phyloP scores from a whole-genome alignment of 2,113 vertebrate genomes.

The Tringa solitaria region DNA sequence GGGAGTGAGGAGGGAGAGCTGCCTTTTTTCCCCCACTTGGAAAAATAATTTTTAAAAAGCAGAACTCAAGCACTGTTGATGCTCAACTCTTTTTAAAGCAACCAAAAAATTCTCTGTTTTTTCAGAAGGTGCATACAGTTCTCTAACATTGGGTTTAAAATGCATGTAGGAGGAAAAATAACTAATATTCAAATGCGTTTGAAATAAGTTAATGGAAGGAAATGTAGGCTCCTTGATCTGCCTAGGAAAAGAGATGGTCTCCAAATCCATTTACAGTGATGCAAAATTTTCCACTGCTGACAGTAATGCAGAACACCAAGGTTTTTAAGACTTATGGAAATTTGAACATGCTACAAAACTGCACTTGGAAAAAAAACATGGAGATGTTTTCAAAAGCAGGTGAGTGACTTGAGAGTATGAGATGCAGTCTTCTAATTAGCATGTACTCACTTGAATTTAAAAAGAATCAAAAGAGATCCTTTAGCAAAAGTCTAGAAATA shows the following conservation, averaged over 20 bases:
- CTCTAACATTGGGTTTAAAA: background rate
- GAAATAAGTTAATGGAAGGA: background rate
- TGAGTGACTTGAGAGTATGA: background rate
- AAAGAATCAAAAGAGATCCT: background rate
- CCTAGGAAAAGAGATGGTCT: background rate
- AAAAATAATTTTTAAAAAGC: no score
- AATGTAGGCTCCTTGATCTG: background rate
- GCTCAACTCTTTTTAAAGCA: background rate
- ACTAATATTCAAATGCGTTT: background rate
- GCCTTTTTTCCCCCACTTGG: background rate
- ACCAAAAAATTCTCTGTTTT: fast-evolving
- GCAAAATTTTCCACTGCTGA: background rate
- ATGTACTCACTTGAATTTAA: background rate
- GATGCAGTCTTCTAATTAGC: background rate
- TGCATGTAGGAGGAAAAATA: background rate
- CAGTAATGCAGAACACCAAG: background rate
- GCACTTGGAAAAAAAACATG: background rate
- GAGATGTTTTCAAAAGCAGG: background rate
- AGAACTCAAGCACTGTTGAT: background rate
- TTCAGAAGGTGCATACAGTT: background rate
- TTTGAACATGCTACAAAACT: background rate
- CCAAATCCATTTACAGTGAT: background rate
- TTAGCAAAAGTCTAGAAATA: background rate
- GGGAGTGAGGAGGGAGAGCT: background rate
- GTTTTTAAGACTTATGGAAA: background rate